A percentile compares a stretch with the other conserved stretches of the same genome.
These are phyloP conservation scores for Pocillopora grandis DNA, from an alignment of 92 coral and sea anemone species.

Conservation along the genomic window DNA sequence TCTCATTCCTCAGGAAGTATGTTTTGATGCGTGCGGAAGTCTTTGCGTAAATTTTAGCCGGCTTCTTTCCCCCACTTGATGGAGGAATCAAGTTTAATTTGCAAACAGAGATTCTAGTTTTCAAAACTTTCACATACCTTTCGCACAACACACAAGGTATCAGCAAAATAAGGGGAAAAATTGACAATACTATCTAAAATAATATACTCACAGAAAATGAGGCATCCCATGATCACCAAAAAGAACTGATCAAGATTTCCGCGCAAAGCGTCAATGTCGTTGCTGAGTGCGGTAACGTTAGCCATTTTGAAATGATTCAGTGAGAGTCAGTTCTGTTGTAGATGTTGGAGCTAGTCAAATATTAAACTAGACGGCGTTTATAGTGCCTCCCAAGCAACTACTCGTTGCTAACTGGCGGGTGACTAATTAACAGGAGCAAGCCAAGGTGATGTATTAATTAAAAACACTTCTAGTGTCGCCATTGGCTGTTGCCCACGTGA, in stretches of 20 bases:
- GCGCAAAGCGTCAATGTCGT: not conserved
- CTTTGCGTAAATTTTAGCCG: no score
- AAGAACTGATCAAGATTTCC: conserved; percentile 51
- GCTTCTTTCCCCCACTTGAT: not conserved
- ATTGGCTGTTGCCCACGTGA: not conserved
- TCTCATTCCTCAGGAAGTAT: no score
- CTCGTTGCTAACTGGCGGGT: not conserved
- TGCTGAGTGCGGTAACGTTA: not conserved
- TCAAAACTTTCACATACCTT: no score
- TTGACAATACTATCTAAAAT: not conserved
- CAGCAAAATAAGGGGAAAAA: not conserved
- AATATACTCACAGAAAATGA: conserved; percentile 57
- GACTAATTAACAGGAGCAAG: not conserved
- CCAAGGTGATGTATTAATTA: not conserved
- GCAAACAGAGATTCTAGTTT: no score
- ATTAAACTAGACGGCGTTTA: no score
- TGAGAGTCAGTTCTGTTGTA: no score
- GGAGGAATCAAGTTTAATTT: no score
- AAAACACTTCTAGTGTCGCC: not conserved
- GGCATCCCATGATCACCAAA: conserved; percentile 55
- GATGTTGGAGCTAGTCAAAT: no score
- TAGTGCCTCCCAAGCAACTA: not conserved
- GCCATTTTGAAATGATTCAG: conserved; percentile 2
- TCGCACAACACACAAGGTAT: not conserved
- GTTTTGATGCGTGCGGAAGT: no score